Base-by-base conservation (phyloP, 2,888 invertebrate species). In the Acrocyrtus sp. region DNA sequence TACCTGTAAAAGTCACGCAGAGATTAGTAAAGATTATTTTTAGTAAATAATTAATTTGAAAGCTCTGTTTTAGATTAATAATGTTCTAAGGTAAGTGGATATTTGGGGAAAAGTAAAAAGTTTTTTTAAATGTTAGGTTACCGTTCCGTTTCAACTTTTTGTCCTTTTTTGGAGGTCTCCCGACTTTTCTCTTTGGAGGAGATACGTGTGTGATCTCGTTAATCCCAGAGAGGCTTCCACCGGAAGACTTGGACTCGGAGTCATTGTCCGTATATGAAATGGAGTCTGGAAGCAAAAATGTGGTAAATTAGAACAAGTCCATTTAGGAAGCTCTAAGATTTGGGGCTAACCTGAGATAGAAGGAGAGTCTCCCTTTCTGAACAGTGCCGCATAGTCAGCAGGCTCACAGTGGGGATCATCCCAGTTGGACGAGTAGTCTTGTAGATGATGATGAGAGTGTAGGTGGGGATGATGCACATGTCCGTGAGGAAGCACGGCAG, bases 1-100 rank as follows among this genome's bases (percentile, higher is more conserved):
- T 93, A 93, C 84, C 93, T 89, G 81, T 34, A 79, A 83, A 10
- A 15, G 6, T 50, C 4, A 45, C 39, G 10, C 19, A 27, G 6
- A 53, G 45, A 1, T 12, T 1, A 17, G 34, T 17, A n/a, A 43
- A 17, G 15, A 41, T 43, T 2, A 57, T n/a, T 26, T n/a, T 17
- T 17, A 24, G n/a, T n/a, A 48, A n/a, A 48, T 24, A 26, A 21
- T 43, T 48, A 19, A 26, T 62, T 17, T 62, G 3, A 27, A 29
- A 21, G 19, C 17, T 45, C 41, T n/a, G n/a, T n/a, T n/a, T n/a
- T n/a, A n/a, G n/a, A n/a, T n/a, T n/a, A n/a, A n/a, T n/a, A n/a
- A 0, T 63, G 22, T 53, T 56, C 43, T 27, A 50, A 54, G n/a
- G 57, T 39, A n/a, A n/a, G n/a, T n/a, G n/a, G n/a, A n/a, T n/a